Evolutionary conservation across 2,113 vertebrate genomes (phyloP), one percentile per base, ranked within the genome.

Genomic region (Pygoscelis antarcticus): DNA sequence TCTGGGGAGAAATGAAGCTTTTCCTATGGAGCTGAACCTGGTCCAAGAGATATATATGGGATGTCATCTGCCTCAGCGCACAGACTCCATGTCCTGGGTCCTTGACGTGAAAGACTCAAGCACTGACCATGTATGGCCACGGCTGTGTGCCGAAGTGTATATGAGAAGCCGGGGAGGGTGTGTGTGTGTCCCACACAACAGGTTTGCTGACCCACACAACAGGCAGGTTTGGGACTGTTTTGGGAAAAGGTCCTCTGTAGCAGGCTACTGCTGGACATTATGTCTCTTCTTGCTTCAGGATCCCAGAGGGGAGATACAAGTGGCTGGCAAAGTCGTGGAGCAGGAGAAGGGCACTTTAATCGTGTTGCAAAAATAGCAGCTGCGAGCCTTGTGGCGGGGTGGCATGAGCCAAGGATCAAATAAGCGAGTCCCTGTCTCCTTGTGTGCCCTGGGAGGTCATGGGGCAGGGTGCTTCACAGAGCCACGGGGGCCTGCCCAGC

Each of bases 161-260:
- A 29, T 0, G 0, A 80, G 64, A 72, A 60, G 18, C 11, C 9
- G 11, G 5, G 2, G 6, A 1, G 3, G 13, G 15, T n/a, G n/a
- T n/a, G n/a, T n/a, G n/a, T n/a, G 17, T 13, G 42, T 60, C 25
- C 27, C 47, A 71, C 10, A 4, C 12, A 13, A 8, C 7, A 69
- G 34, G 14, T 54, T 75, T 90, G 7, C 36, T 71, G 57, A 71
- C 38, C 65, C 10, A 10, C 79, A 38, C 36, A n/a, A 11, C 34
- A 38, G 79, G 52, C n/a, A 38, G 10, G 16, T 38, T 77, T 17
- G 22, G 32, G 75, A 20, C 7, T 42, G 10, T 25, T 85, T 60
- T 27, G 71, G 42, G 38, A 49, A 57, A 34, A 42, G 19, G 2
- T 11, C 14, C n/a, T 46, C 71, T 57, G 22, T 13, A 77, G 29